Evolutionary conservation across 2,888 invertebrate genomes (phyloP), one percentile per base, ranked within the genome.

Genomic region (Andrena bicolor): DNA sequence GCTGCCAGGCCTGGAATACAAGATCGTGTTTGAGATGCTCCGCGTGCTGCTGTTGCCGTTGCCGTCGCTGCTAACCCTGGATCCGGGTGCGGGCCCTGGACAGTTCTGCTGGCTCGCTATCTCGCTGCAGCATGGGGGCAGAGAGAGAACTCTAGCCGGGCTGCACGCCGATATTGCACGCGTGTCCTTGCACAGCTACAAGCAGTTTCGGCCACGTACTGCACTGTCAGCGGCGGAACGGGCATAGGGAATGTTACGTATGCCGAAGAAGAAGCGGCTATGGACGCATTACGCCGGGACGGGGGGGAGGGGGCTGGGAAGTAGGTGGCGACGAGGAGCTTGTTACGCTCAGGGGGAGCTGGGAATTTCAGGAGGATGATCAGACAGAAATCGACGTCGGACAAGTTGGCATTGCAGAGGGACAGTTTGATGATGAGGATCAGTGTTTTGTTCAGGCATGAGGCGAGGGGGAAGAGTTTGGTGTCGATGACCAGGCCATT

Each of bases 21-120:
- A 93, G 93, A 93, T 93, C 93, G 93, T 92, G 93, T 93, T 93
- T 92, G 91, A 93, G 93, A 93, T 93, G 93, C 91, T 91, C 89
- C 87, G 89, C 91, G 90, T 88, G 90, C 87, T 90, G 87, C 83
- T 69, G 82, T 69, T 76, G 83, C 69, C 60, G 86, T 66, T 80
- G 79, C 80, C 70, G 88, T 86, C 83, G 81, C 81, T 84, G 87
- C 76, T 85, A 86, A 88, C 82, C 87, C 82, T 83, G 89, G 90
- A 90, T 91, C 91, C 91, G 90, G 91, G 90, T 91, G 86, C 89
- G 87, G 84, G 83, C 75, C 63, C 80, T 78, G 82, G 86, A 86
- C 85, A 80, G 78, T 87, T 80, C 81, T 82, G 85, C 74, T 69
- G 66, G 53, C 66, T 80, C 78, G 78, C 76, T 69, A 81, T 72